These are phyloP conservation scores for Pseudochaenichthys georgianus DNA, from an alignment of 2,797 vertebrate genomes.

Conservation along the genomic window DNA sequence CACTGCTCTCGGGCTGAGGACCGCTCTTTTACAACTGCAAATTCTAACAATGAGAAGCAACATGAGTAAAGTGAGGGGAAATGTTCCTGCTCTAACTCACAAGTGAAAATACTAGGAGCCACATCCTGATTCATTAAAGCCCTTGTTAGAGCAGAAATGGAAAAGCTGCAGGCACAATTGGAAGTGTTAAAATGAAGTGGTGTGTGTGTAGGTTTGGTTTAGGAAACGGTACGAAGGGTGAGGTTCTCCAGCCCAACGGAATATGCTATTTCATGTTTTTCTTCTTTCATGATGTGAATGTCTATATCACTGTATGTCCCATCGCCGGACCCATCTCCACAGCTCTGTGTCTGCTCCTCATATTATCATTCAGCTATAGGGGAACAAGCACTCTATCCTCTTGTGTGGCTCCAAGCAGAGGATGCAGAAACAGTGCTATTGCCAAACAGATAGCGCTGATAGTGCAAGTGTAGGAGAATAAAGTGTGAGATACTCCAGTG, in stretches of 20 bases:
- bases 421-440: too few relatives aligned
- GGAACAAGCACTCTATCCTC: too few relatives aligned
- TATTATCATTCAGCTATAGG: too few relatives aligned
- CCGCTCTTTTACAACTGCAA: constrained; percentile 13
- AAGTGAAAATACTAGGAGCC: neutral
- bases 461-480: too few relatives aligned
- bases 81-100: constrained; percentile 1
- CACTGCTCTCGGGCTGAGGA: neutral
- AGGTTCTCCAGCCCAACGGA: neutral
- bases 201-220: neutral
- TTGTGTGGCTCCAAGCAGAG: too few relatives aligned
- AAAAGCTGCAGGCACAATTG: neutral
- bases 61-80: neutral
- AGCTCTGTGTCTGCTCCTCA: too few relatives aligned
- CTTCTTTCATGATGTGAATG: neutral
- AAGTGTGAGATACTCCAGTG: too few relatives aligned
- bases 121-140: constrained; percentile 1
- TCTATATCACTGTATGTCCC: too few relatives aligned
- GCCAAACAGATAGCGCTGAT: too few relatives aligned
- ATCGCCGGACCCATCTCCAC: too few relatives aligned
- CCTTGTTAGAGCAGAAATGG: constrained; percentile 2
- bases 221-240: too few relatives aligned
- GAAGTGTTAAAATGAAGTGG: neutral
- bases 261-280: neutral
- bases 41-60: constrained; percentile 12